Evolutionary conservation across 2,888 invertebrate genomes (phyloP), one percentile per base, ranked within the genome.

Genomic region (Phyto melanocephala): DNA sequence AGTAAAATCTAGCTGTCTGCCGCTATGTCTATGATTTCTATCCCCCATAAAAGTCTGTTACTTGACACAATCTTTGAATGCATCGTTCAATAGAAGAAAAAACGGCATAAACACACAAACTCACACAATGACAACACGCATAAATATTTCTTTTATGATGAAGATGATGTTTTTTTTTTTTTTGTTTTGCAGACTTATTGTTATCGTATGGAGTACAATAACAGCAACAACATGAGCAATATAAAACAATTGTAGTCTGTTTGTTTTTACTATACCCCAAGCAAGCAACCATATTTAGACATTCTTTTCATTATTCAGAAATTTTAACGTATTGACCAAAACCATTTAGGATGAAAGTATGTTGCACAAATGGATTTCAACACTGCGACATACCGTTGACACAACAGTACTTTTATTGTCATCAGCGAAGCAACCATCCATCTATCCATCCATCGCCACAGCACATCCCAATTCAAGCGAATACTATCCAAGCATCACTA

Each of bases 281-380:
- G 54, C 80, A 75, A 56, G 54, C 82, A 75, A 67, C 80, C 82
- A 82, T 82, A 82, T 82, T 82, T 82, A 76, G 82, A 52, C 70
- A 82, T 80, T 82, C 75, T 75, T 82, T 79, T 75, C 75, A 82
- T 82, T 82, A 82, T 80, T 82, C 80, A 82, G 82, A 82, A 82
- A 82, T 79, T 79, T 77, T 70, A 75, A 75, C 70, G 75, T 79
- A 79, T 75, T 79, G 82, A 54, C 79, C 82, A 82, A 80, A 82
- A 82, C 82, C 82, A 76, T 82, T 82, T 80, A 82, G 79, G 82
- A 82, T 79, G 82, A 82, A 80, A 82, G 75, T 82, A 82, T 82
- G 82, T 82, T 82, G 82, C 82, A 82, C 82, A 82, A 79, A 82
- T 82, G 80, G 82, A 52, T 75, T 80, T 79, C 71, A 75, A 80